A percentile compares a stretch with the other conserved stretches of the same genome.
These are phyloP conservation scores for Perca flavescens DNA, from an alignment of 2,113 vertebrate species.

Conservation along the genomic window DNA sequence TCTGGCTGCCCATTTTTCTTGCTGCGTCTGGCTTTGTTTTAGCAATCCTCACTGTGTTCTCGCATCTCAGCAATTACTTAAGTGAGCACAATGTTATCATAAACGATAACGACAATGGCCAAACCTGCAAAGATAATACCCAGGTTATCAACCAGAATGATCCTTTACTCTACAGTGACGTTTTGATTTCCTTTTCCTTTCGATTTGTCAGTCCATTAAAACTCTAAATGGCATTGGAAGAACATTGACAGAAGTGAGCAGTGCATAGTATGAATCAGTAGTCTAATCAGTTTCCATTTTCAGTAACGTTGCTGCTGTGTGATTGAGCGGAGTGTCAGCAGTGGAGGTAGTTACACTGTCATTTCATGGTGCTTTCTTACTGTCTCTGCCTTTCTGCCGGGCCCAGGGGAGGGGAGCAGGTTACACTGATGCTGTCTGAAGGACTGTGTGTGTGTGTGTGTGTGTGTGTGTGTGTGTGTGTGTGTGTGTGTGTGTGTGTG, in stretches of 20 bases:
- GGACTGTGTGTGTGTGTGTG: conserved; percentile 51
- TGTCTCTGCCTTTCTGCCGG: conserved; percentile 23
- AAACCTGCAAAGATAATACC: background rate
- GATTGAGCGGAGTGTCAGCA: conserved; percentile 27
- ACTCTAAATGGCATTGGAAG: background rate
- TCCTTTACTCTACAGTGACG: background rate
- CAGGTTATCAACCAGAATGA: background rate
- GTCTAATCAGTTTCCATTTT: background rate
- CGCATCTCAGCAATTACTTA: background rate
- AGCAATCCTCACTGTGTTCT: background rate
- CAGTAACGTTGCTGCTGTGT: conserved; percentile 24
- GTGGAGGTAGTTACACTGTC: conserved; percentile 39
- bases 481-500: conserved; percentile 32
- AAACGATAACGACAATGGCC: background rate
- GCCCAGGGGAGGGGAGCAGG: conserved; percentile 68
- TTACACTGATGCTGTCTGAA: conserved; percentile 75
- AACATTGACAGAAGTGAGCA: background rate
- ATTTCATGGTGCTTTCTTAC: conserved; percentile 61
- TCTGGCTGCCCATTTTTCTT: background rate
- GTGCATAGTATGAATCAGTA: background rate
- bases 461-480: conserved; percentile 18
- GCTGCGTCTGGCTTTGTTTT: background rate
- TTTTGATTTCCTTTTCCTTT: background rate
- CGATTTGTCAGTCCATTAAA: no score
- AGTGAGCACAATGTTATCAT: background rate